phyloP scores from a whole-genome alignment of 2,888 invertebrate species.

The Mimas tiliae region DNA sequence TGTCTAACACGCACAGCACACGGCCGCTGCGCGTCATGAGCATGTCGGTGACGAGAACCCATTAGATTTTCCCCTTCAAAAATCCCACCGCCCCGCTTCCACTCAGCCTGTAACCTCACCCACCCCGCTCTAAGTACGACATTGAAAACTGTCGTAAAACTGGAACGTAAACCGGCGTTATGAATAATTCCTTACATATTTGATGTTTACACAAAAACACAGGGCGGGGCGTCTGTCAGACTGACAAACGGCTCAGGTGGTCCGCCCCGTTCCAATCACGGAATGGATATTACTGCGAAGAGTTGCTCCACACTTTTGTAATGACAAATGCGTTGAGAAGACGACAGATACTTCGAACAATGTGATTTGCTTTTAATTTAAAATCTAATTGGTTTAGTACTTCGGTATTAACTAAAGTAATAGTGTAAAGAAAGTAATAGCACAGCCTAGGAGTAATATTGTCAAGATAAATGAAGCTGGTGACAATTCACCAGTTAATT shows the following conservation, averaged over 20 bases:
- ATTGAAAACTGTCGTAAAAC: conserved; percentile 50
- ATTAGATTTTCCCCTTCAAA: too few species aligned
- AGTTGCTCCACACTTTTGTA: conserved; percentile 31
- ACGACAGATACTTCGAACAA: neutral
- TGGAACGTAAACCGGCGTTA: conserved; percentile 46
- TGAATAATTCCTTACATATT: conserved; percentile 58
- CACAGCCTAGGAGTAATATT: too few species aligned
- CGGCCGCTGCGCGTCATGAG: too few species aligned
- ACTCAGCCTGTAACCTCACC: conserved; percentile 3
- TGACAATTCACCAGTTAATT: too few species aligned
- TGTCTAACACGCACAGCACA: too few species aligned
- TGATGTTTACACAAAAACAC: conserved; percentile 55
- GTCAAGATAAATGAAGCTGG: too few species aligned
- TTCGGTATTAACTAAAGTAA: neutral
- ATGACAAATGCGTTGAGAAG: conserved; percentile 13
- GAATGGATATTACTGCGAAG: conserved; percentile 54
- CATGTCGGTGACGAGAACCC: too few species aligned
- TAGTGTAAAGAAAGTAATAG: too few species aligned
- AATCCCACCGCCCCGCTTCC: neutral
- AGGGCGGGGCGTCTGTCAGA: conserved; percentile 50
- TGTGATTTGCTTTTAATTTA: neutral
- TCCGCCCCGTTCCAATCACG: conserved; percentile 55
- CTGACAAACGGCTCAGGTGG: conserved; percentile 61
- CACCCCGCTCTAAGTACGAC: conserved; percentile 26
- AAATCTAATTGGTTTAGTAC: neutral